Base-by-base conservation (phyloP, 1,140 invertebrate genomes). In the Danaus plexippus region DNA sequence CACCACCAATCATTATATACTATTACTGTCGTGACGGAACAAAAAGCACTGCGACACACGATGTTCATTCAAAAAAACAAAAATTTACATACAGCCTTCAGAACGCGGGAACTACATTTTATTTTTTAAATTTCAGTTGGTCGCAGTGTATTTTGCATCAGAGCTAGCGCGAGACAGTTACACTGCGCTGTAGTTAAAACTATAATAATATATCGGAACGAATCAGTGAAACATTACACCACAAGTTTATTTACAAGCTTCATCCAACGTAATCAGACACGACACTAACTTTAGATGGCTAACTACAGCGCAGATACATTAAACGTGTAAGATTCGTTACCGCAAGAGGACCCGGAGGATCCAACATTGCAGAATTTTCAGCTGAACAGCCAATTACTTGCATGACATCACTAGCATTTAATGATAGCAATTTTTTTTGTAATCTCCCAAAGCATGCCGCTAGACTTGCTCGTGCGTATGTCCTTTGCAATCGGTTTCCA, bases 21-120 rank as follows among this genome's bases (percentile, higher is more conserved):
- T 66, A 71, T 65, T 65, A 70, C 67, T 80, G 75, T 74, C 69
- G 59, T 64, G 71, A 74, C 70, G 66, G 61, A 64, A 61, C 69
- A 67, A 69, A 69, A 61, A 59, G 60, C 64, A 67, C 68, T 58
- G 66, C 57, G 61, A 67, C 54, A 11, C 12, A 22, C 15, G 15
- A 15, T 15, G 3, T 15, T 15, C 1, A 15, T 15, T 15, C 9
- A 46, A 15, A 15, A 15, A 15, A 32, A 32, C 0, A 32, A 32
- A 22, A 2, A 22, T 2, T 22, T 32, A 32, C 22, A 32, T 32
- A 32, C 22, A 32, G 5, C 22, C 7, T 32, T 32, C 22, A 32
- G 22, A 32, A 32, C 22, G 22, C 22, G 22, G 22, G 22, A 32
- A 32, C 22, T 32, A 32, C 22, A 32, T 32, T 32, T 15, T 15